phyloP scores from a whole-genome alignment of 2,888 invertebrate genomes.

The Heteromurus nitidus region DNA sequence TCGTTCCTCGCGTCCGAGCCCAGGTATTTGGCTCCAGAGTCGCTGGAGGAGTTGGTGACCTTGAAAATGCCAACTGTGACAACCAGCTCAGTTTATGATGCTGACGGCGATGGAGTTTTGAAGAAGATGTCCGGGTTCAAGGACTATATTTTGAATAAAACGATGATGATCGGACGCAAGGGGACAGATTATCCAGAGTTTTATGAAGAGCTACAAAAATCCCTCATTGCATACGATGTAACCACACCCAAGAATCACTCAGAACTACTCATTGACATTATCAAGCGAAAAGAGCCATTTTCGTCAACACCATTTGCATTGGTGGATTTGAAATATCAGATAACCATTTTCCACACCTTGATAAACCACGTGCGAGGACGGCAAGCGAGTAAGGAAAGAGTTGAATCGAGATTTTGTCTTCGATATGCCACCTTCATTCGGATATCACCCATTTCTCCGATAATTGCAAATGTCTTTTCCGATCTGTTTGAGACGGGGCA shows the following conservation, averaged over 20 bases:
- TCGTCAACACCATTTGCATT: neutral
- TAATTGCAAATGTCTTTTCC: conserved; percentile 20
- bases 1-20: conserved; percentile 11
- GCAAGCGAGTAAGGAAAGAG: neutral
- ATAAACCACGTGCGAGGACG: conserved; percentile 18
- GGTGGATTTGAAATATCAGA: conserved; percentile 6
- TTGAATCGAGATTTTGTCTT: neutral
- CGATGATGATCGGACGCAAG: neutral
- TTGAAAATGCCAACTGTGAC: conserved; percentile 1
- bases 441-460: conserved; percentile 2
- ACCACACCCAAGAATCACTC: neutral
- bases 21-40: neutral
- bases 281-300: neutral
- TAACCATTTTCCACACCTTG: conserved; percentile 7
- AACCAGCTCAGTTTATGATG: neutral
- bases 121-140: conserved; percentile 22
- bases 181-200: conserved; percentile 9
- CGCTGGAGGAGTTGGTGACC: neutral
- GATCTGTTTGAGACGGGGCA: conserved; percentile 24
- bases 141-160: conserved; percentile 12
- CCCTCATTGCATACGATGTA: neutral
- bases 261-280: conserved; percentile 16
- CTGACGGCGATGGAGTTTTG: neutral
- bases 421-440: neutral
- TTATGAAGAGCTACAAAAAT: neutral